These are phyloP conservation scores for Pituophis catenifer DNA, from an alignment of 2,113 vertebrate genomes.

Conservation along the genomic window DNA sequence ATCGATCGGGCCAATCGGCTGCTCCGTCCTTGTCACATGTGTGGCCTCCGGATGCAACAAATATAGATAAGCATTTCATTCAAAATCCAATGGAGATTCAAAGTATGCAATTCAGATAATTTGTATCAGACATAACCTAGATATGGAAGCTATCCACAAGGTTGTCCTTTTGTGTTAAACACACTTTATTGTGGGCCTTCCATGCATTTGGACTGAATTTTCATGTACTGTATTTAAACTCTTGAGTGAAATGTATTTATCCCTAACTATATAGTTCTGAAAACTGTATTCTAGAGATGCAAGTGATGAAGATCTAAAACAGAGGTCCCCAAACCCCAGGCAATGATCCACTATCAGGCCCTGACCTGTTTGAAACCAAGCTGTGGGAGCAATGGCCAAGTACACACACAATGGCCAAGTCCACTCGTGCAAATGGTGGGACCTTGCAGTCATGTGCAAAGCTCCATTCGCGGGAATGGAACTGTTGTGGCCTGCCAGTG, in stretches of 20 bases:
- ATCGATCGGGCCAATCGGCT: too few species aligned
- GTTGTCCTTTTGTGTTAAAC: slow-evolving; percentile 29
- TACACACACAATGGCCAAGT: too few species aligned
- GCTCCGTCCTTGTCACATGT: too few species aligned
- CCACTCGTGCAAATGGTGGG: too few species aligned
- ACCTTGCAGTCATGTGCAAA: too few species aligned
- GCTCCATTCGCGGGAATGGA: too few species aligned
- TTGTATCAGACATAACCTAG: slow-evolving; percentile 3
- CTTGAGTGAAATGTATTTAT: slow-evolving; percentile 30
- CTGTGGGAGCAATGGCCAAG: too few species aligned
- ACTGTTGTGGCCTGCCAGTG: too few species aligned
- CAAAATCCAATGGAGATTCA: slow-evolving; percentile 30
- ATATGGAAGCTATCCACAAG: slow-evolving; percentile 16
- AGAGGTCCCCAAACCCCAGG: too few species aligned
- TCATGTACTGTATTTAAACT: not conserved
- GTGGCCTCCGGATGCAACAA: too few species aligned
- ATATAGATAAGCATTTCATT: slow-evolving; percentile 25
- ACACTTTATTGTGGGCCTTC: slow-evolving; percentile 33
- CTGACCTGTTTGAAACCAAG: too few species aligned
- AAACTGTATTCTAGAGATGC: not conserved
- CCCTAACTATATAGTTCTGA: slow-evolving; percentile 21
- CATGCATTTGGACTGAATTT: slow-evolving; percentile 1
- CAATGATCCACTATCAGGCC: too few species aligned
- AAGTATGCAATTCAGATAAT: slow-evolving; percentile 36
- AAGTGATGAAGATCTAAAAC: not conserved